These are phyloP conservation scores for Barnardius zonarius DNA, from an alignment of 2,113 vertebrate species.

Conservation along the genomic window DNA sequence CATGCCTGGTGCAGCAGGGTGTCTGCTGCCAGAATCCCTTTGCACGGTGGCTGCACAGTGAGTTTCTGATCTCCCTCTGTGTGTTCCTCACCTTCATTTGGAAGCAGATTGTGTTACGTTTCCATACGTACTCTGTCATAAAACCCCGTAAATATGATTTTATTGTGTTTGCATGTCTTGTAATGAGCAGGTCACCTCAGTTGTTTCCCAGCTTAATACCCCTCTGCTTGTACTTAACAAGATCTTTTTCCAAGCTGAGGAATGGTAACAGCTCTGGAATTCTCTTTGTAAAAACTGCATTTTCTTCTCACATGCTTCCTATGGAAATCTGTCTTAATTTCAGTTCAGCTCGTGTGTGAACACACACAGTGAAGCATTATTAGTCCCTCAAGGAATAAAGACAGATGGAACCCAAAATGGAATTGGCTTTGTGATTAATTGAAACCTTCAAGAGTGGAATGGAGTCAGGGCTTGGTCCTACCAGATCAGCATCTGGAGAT, in stretches of 20 bases:
- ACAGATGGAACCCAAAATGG: conserved; percentile 75
- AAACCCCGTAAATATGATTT: neutral
- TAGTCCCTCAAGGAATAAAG: conserved; percentile 72
- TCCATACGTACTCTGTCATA: neutral
- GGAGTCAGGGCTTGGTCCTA: conserved; percentile 47
- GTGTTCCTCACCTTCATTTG: neutral
- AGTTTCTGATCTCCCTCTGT: neutral
- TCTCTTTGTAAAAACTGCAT: conserved; percentile 33
- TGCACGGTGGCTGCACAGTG: neutral
- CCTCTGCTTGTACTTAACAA: conserved; percentile 37
- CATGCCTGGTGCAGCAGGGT: neutral
- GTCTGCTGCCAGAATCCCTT: neutral
- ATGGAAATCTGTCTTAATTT: conserved; percentile 75
- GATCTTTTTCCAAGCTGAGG: conserved; percentile 39
- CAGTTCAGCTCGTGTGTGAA: conserved; percentile 68
- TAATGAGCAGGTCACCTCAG: neutral
- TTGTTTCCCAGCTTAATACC: conserved; percentile 37
- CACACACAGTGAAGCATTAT: conserved; percentile 71
- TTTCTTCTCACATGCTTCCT: conserved; percentile 65
- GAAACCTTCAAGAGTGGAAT: conserved; percentile 66
- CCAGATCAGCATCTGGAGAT: conserved; percentile 8
- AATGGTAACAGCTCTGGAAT: conserved; percentile 19
- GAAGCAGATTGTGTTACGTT: neutral
- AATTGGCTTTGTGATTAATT: conserved; percentile 73
- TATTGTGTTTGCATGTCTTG: neutral